Percentiles rank a stretch among this genome's conserved stretches.
phyloP scores from a whole-genome alignment of 2,113 vertebrate species.

The Corvus moneduloides region DNA sequence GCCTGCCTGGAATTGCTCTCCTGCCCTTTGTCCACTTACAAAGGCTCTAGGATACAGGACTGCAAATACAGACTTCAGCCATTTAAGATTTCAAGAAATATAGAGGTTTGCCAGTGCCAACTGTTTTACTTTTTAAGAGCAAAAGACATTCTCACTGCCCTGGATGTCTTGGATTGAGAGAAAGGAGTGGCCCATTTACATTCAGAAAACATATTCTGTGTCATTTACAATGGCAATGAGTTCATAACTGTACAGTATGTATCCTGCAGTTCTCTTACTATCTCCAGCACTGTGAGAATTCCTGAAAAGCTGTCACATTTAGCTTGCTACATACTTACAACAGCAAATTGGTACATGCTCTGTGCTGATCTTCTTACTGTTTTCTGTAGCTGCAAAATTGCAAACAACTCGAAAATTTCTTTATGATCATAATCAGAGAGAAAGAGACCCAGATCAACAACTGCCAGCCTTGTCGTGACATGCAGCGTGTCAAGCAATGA shows the following conservation, averaged over 20 bases:
- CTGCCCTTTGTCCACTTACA: neutral
- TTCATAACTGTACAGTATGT: neutral
- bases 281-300: neutral
- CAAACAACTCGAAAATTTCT: neutral
- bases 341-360: neutral
- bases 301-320: constrained; percentile 2
- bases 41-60: neutral
- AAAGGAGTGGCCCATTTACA: neutral
- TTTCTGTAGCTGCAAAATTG: neutral
- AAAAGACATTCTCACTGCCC: neutral
- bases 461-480: neutral
- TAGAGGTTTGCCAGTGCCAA: neutral
- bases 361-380: neutral
- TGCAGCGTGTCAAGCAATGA: neutral
- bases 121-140: neutral
- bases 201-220: neutral
- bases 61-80: neutral
- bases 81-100: neutral
- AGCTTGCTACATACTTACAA: neutral
- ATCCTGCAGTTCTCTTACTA: neutral
- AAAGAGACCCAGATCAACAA: neutral
- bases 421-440: neutral
- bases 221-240: neutral
- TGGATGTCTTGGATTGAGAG: neutral
- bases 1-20: neutral